Evolutionary conservation across 92 coral and sea anemone species (phyloP).

Genomic region (Zoanthus sansibaricus): DNA sequence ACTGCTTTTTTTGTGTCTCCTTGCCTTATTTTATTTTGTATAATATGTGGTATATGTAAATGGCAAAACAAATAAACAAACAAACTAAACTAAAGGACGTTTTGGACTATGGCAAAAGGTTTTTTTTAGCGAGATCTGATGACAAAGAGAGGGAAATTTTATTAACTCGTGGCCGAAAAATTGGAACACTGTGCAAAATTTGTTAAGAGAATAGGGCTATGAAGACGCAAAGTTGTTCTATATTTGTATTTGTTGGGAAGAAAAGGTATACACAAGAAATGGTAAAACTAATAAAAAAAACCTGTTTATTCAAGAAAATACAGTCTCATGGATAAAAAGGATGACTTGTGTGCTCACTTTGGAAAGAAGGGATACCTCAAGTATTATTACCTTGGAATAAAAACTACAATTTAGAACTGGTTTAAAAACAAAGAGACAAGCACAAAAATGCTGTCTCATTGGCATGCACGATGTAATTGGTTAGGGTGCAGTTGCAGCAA

Average conservation of each 20-base stretch:
- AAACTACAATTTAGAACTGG: constrained; percentile 68
- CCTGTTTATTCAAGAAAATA: constrained; percentile 45
- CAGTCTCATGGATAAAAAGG: constrained; percentile 65
- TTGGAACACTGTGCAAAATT: constrained; percentile 53
- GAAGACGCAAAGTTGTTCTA: constrained; percentile 63
- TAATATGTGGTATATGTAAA: too few relatives aligned
- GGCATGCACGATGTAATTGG: constrained; percentile 52
- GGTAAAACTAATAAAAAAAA: constrained; percentile 62
- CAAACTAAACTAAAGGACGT: constrained; percentile 41
- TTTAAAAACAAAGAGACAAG: constrained; percentile 61
- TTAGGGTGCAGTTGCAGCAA: constrained; percentile 26
- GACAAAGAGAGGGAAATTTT: constrained; percentile 68
- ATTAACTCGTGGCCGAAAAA: constrained; percentile 58
- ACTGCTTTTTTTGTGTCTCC: too few relatives aligned
- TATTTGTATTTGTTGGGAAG: constrained; percentile 70
- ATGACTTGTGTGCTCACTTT: constrained; percentile 65
- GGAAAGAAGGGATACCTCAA: constrained; percentile 61
- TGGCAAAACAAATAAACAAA: too few relatives aligned
- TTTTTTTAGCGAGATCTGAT: constrained; percentile 60
- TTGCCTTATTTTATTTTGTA: too few relatives aligned
- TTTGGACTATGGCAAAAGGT: constrained; percentile 67
- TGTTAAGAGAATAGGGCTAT: constrained; percentile 77
- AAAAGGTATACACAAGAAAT: constrained; percentile 51
- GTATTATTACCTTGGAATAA: constrained; percentile 69
- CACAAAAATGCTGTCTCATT: constrained; percentile 66